phyloP scores from a whole-genome alignment of 2,797 vertebrate genomes.

The Epinephelus awoara region DNA sequence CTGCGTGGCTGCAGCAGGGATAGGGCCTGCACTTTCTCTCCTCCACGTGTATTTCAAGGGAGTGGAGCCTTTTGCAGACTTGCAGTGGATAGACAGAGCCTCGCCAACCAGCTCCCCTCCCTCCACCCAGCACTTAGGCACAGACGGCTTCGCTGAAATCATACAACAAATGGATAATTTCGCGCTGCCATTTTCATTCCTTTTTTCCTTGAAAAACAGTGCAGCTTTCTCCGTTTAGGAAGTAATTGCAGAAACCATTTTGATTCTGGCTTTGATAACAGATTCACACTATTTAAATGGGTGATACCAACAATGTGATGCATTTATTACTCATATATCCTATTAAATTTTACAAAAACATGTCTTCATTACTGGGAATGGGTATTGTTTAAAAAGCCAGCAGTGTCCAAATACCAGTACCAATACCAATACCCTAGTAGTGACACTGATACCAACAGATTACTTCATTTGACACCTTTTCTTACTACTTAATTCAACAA shows the following conservation, averaged over 20 bases:
- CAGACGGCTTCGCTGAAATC: constrained; percentile 80
- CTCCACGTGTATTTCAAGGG: constrained; percentile 82
- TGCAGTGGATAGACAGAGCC: constrained; percentile 78
- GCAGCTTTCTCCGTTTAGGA: background rate
- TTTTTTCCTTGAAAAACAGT: background rate
- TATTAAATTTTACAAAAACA: background rate
- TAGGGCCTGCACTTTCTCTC: constrained; percentile 59
- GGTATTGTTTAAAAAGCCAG: too few relatives aligned
- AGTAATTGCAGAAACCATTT: constrained; percentile 9
- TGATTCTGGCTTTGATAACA: background rate
- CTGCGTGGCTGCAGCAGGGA: constrained; percentile 74
- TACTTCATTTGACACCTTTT: too few relatives aligned
- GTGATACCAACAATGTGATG: background rate
- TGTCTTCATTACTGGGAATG: too few relatives aligned
- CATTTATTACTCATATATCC: background rate
- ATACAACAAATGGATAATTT: constrained; percentile 45
- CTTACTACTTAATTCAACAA: too few relatives aligned
- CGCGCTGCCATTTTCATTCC: constrained; percentile 8
- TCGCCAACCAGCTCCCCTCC: constrained; percentile 70
- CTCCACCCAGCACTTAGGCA: constrained; percentile 83
- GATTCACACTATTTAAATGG: background rate
- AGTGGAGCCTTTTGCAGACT: constrained; percentile 76
- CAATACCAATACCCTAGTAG: too few relatives aligned
- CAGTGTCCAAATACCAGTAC: too few relatives aligned
- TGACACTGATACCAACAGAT: too few relatives aligned